Conservation (phyloP, 2,113 vertebrate genomes). For the Crotalus viridis region DNA sequence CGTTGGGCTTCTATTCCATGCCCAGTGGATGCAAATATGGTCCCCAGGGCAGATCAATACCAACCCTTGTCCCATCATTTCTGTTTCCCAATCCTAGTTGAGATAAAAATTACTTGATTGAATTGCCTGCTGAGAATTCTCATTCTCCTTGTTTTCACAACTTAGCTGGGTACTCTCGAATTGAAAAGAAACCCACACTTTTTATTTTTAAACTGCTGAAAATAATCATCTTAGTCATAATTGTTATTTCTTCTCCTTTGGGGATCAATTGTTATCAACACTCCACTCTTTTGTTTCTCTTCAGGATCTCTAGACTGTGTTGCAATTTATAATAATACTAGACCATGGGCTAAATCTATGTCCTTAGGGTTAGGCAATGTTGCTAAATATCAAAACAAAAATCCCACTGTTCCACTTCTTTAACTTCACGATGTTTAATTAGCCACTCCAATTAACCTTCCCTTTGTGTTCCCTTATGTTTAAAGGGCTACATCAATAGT, state of each 20-base stretch:
- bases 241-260: constrained; percentile 63
- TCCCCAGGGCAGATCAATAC: neutral
- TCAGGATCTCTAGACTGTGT: constrained; percentile 51
- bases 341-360: constrained; percentile 57
- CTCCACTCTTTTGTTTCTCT: constrained; percentile 59
- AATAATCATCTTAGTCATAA: constrained; percentile 68
- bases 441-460: constrained; percentile 65
- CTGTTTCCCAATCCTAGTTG: neutral
- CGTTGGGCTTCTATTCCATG: neutral
- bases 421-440: constrained; percentile 71
- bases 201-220: constrained; percentile 65
- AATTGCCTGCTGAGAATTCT: neutral
- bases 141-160: neutral
- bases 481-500: constrained; percentile 62
- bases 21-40: neutral
- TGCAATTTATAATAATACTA: constrained; percentile 63
- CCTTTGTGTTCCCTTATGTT: constrained; percentile 68
- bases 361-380: constrained; percentile 59
- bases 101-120: neutral
- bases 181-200: constrained; percentile 27
- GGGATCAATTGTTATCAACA: constrained; percentile 65
- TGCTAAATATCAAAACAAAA: constrained; percentile 61
- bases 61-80: neutral
- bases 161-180: constrained; percentile 36
- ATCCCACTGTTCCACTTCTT: constrained; percentile 58